Evolutionary conservation across 2,797 vertebrate genomes (phyloP).

Genomic region (Cossypha heuglini): DNA sequence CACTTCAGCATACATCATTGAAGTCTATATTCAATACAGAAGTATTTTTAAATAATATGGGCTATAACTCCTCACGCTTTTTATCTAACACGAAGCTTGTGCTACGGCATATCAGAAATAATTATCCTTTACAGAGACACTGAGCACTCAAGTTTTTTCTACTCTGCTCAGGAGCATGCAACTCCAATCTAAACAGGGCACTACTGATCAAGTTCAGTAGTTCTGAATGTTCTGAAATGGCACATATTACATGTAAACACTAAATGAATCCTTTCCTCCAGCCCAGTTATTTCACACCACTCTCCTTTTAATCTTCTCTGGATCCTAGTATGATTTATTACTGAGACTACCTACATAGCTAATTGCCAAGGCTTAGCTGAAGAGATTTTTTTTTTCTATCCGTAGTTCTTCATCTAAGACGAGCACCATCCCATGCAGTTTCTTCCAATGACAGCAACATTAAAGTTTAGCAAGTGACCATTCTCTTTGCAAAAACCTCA

Average conservation of each 20-base stretch:
- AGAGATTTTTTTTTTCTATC: neutral
- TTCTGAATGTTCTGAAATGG: neutral
- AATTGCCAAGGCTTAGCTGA: neutral
- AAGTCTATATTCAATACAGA: neutral
- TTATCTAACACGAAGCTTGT: neutral
- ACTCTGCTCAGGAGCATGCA: neutral
- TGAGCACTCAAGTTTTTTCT: neutral
- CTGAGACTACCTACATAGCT: neutral
- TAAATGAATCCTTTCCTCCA: neutral
- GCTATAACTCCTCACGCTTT: neutral
- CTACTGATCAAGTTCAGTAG: neutral
- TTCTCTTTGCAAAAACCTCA: neutral
- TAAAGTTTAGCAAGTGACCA: neutral
- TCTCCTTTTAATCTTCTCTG: neutral
- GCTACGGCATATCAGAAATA: neutral
- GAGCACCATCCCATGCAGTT: neutral
- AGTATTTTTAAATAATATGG: neutral
- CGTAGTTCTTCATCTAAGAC: neutral
- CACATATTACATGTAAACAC: neutral
- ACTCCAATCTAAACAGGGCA: neutral
- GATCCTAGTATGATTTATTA: neutral
- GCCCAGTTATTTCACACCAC: neutral
- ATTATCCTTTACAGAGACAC: neutral
- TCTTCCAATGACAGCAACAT: neutral
- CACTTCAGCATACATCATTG: neutral